Evolutionary conservation across 92 coral and sea anemone genomes (phyloP).

Genomic region (Porites lobata): DNA sequence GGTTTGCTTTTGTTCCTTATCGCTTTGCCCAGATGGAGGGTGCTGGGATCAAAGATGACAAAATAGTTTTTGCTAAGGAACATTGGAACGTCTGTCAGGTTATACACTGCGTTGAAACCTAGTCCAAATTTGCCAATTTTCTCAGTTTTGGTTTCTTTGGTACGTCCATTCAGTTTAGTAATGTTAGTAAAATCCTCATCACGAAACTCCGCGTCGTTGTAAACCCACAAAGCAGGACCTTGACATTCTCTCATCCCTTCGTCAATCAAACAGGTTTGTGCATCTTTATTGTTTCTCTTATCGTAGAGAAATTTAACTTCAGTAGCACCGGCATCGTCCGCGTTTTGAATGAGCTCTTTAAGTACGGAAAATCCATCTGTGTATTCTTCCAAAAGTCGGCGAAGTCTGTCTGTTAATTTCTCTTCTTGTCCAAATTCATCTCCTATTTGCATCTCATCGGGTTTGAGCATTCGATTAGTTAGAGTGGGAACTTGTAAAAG

Average conservation of each 20-base stretch:
- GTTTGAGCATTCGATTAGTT: slow-evolving; percentile 81
- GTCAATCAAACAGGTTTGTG: slow-evolving; percentile 73
- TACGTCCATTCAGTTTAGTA: slow-evolving; percentile 85
- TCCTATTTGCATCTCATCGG: slow-evolving; percentile 82
- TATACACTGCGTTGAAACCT: slow-evolving; percentile 92
- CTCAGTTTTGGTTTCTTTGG: slow-evolving; percentile 73
- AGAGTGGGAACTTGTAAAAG: slow-evolving; percentile 74
- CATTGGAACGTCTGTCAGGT: slow-evolving; percentile 92
- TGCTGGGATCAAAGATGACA: slow-evolving; percentile 84
- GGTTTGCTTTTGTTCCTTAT: slow-evolving; percentile 80
- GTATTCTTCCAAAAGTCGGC: slow-evolving; percentile 83
- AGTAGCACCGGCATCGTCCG: slow-evolving; percentile 92
- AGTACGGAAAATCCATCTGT: slow-evolving; percentile 90
- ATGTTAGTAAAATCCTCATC: slow-evolving; percentile 88
- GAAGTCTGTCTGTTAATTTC: slow-evolving; percentile 77
- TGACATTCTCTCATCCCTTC: slow-evolving; percentile 89
- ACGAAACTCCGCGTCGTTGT: slow-evolving; percentile 88
- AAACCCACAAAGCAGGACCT: slow-evolving; percentile 93
- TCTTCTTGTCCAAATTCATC: slow-evolving; percentile 90
- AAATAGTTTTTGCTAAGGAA: slow-evolving; percentile 74
- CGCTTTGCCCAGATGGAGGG: slow-evolving; percentile 77
- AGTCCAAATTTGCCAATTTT: slow-evolving; percentile 94
- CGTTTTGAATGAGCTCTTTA: slow-evolving; percentile 93
- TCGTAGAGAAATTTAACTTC: slow-evolving; percentile 83
- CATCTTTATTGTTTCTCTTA: slow-evolving; percentile 71